Base-by-base conservation (phyloP, 2,113 vertebrate genomes). In the Rhynchopsitta pachyrhyncha region DNA sequence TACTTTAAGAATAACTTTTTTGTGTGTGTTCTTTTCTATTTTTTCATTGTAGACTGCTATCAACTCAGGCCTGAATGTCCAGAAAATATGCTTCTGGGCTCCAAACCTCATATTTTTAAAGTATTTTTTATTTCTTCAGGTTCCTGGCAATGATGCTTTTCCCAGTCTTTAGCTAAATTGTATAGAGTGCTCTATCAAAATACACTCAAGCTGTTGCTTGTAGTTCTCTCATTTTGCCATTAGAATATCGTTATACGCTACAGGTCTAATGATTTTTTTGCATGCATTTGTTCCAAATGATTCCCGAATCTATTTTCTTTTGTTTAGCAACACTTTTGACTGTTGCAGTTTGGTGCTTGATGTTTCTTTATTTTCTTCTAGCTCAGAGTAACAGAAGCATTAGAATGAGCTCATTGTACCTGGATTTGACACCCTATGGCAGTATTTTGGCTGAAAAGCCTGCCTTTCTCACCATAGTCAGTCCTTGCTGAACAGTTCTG, bases 281-380 rank as follows among this genome's bases (percentile, higher is more conserved):
- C 11, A 37, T 20, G 7, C 0, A 0, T 66, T 81, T 37, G 17
- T 77, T 67, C 59, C 49, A 59, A 78, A 76, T 22, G 0, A 49
- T 70, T 70, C 68, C 24, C 42, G 74, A 70, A 82, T 53, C 15
- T 39, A 6, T 82, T 74, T 76, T 62, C 6, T 55, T 92, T 86
- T 75, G 6, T 76, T 80, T 86, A 64, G 33, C n/a, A 91, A 33
- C 35, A 52, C 20, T 93, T 88, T 37, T 63, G 59, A 41, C 44
- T 41, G 23, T 70, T 62, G 15, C 23, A 27, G 9, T 39, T 86
- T 71, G 24, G 11, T 63, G 23, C 37, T 71, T 84, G 62, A 35
- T 10, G 14, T 76, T 79, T 68, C 74, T 82, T 62, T 23, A 13
- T 49, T 86, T 89, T 60, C 20, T 82, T 79, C 68, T 63, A 47